phyloP scores from a whole-genome alignment of 2,113 vertebrate species.

The Gopherus evgoodei region DNA sequence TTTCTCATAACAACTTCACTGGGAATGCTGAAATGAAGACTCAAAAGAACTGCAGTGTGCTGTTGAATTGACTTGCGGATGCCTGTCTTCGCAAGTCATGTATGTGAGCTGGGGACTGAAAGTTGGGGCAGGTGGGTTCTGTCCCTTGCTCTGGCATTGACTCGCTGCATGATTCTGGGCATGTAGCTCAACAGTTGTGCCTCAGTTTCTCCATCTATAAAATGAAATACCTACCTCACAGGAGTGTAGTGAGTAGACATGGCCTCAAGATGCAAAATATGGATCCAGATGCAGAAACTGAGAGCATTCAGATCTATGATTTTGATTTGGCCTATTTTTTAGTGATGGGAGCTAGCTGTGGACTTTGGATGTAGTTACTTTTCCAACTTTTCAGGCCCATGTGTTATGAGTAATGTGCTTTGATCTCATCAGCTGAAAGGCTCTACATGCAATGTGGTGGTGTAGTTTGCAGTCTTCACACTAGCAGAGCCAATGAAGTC shows the following conservation, averaged over 20 bases:
- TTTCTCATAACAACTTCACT: neutral
- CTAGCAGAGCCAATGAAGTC: neutral
- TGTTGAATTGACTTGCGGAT: neutral
- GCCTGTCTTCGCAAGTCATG: neutral
- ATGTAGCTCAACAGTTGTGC: neutral
- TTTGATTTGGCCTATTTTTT: neutral
- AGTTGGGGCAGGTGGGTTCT: neutral
- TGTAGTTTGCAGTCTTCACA: neutral
- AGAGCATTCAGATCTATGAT: neutral
- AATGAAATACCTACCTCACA: neutral
- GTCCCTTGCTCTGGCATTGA: neutral
- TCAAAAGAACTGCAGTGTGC: fast-evolving
- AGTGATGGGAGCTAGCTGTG: neutral
- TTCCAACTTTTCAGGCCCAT: neutral
- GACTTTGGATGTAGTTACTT: neutral
- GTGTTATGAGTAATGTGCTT: fast-evolving
- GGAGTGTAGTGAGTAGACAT: neutral
- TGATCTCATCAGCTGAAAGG: neutral
- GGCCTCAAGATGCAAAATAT: neutral
- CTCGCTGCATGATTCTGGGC: no score
- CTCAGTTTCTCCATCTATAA: neutral
- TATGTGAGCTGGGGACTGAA: neutral
- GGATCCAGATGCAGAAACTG: neutral
- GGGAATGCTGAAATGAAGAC: neutral
- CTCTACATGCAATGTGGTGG: neutral